phyloP scores from a whole-genome alignment of 2,113 vertebrate species.

The Hipposideros armiger region DNA sequence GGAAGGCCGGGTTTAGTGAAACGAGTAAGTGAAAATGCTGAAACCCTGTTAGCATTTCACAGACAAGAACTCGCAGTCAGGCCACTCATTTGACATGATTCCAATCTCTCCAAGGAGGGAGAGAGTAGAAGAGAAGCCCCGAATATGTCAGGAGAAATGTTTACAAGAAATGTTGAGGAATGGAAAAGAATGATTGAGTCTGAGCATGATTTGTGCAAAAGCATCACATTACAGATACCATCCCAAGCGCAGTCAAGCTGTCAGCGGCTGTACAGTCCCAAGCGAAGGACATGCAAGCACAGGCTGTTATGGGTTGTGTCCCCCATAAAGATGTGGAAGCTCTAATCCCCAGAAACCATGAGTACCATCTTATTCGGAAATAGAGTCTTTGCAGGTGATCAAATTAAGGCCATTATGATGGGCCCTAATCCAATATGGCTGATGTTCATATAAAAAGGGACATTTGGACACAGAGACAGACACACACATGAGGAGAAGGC shows the following conservation, averaged over 20 bases:
- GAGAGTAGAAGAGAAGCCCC: background rate
- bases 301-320: fast-evolving
- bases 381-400: background rate
- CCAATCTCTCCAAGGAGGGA: background rate
- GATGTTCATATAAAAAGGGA: fast-evolving
- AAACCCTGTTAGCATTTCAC: background rate
- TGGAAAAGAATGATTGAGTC: background rate
- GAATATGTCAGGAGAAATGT: background rate
- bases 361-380: background rate
- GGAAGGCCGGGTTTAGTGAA: background rate
- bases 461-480: background rate
- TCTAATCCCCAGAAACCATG: background rate
- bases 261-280: background rate
- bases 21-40: background rate
- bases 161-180: background rate
- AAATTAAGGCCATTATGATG: background rate
- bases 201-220: background rate
- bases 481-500: too few relatives aligned
- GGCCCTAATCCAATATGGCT: fast-evolving
- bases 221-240: background rate
- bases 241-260: background rate
- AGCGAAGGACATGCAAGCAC: background rate
- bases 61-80: background rate
- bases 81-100: fast-evolving
- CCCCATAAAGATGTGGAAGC: background rate